Evolutionary conservation across 2,888 invertebrate species (phyloP).

Genomic region (Iphiclides podalirius): DNA sequence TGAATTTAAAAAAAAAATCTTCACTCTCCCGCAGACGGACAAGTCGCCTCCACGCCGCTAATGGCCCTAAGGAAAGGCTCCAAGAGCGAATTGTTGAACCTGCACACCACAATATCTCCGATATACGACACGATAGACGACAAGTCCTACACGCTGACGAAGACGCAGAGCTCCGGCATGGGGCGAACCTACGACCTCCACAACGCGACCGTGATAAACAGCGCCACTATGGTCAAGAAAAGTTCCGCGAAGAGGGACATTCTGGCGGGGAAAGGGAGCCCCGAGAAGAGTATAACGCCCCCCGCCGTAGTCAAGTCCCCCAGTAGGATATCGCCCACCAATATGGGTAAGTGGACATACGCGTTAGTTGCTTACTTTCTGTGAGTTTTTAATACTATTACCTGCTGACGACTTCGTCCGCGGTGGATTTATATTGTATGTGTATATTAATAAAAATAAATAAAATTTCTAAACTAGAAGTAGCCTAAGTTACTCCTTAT

Average conservation of each 20-base stretch:
- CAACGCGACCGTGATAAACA: slow-evolving; percentile 57
- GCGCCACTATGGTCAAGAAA: slow-evolving; percentile 56
- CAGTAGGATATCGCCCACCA: slow-evolving; percentile 39
- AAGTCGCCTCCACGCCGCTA: slow-evolving; percentile 68
- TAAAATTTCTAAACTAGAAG: too few species aligned
- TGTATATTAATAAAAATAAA: too few species aligned
- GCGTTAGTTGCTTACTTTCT: neutral
- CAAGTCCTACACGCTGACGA: slow-evolving; percentile 55
- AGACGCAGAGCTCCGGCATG: slow-evolving; percentile 40
- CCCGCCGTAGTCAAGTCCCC: slow-evolving; percentile 35
- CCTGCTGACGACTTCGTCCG: too few species aligned
- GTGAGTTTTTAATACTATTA: too few species aligned
- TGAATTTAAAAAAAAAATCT: too few species aligned
- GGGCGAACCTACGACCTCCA: slow-evolving; percentile 49
- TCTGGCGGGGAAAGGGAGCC: slow-evolving; percentile 44
- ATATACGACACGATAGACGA: slow-evolving; percentile 63
- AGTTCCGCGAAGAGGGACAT: slow-evolving; percentile 57
- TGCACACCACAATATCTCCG: slow-evolving; percentile 68
- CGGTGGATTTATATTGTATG: too few species aligned
- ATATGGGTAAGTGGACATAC: slow-evolving; percentile 50
- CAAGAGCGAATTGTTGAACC: slow-evolving; percentile 50
- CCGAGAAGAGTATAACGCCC: slow-evolving; percentile 53
- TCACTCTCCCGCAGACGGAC: slow-evolving; percentile 47
- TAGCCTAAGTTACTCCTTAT: too few species aligned
- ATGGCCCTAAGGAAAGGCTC: slow-evolving; percentile 43